These are phyloP conservation scores for Schizaphis graminum DNA, from an alignment of 2,888 invertebrate genomes.

Conservation along the genomic window DNA sequence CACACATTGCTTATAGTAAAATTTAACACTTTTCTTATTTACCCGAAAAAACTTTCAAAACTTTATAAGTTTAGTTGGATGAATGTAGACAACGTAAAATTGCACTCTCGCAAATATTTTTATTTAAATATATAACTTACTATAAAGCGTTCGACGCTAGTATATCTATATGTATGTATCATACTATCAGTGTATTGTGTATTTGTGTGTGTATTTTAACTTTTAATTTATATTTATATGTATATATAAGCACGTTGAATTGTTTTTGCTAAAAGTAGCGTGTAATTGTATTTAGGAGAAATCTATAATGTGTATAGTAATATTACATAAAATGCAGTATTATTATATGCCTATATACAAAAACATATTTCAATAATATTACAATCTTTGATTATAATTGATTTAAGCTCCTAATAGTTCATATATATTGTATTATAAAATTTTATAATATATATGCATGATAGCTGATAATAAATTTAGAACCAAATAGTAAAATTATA, in stretches of 20 bases:
- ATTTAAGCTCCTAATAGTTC: neutral
- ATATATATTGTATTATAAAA: neutral
- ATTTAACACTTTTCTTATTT: constrained; percentile 17
- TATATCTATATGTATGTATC: too few species aligned
- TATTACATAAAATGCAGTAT: too few species aligned
- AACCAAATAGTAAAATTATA: too few species aligned
- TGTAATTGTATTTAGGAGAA: neutral
- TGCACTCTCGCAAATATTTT: neutral
- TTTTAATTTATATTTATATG: too few species aligned
- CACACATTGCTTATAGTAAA: neutral
- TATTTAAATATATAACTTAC: neutral
- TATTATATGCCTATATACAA: neutral
- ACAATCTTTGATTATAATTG: neutral
- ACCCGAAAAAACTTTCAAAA: constrained; percentile 9
- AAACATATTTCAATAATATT: neutral
- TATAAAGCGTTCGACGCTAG: too few species aligned
- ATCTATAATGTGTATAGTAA: too few species aligned
- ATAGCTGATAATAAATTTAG: neutral
- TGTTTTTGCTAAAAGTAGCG: neutral
- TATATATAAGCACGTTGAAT: neutral
- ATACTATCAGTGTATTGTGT: too few species aligned
- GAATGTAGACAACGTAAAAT: neutral
- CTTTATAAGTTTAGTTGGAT: constrained; percentile 7
- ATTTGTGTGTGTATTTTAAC: too few species aligned
- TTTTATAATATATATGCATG: neutral